Base-by-base conservation (phyloP, 2,797 vertebrate genomes). In the Mormyrops attenuatus region DNA sequence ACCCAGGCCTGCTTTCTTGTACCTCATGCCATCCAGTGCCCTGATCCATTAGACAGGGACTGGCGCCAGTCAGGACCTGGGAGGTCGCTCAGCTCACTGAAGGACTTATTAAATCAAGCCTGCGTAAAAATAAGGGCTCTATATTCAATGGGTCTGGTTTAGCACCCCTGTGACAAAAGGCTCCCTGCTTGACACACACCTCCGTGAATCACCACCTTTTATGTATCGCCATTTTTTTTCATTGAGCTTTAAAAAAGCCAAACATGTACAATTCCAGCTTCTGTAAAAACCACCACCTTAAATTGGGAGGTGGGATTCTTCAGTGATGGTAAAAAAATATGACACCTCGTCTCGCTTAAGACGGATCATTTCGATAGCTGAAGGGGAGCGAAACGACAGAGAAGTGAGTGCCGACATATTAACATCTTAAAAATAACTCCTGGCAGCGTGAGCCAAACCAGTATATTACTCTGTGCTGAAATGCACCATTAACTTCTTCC, bases 401-500 rank as follows among this genome's bases (percentile, higher is more conserved):
- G 50, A 86, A 34, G 22, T 26, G 47, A 34, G 11, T 7, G 5
- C 49, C 85, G 52, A 57, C 47, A 87, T 87, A 87, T 87, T 53
- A 87, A 50, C 50, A 38, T 30, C 26, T 87, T 57, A 53, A 15
- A 34, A 53, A 41, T 26, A 53, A 38, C 85, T 34, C 38, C 47
- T 82, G 38, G 44, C 77, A 47, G n/a, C 38, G 8, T 47, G 17
- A 82, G 77, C 6, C 84, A 13, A 26, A 13, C 7, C 11, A 26
- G 50, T 17, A 38, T 50, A 53, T 87, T 53, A 50, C n/a, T 49
- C 49, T 17, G 85, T 86, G 26, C 11, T 17, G 82, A 85, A 50
- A 85, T 50, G 41, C 82, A 85, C 82, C 41, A 50, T 85, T 85
- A 85, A 85, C 82, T 85, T 50, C 82, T 50, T 26, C 82, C 41